Conservation (phyloP, 2,797 vertebrate species). For the Tragelaphus oryx region DNA sequence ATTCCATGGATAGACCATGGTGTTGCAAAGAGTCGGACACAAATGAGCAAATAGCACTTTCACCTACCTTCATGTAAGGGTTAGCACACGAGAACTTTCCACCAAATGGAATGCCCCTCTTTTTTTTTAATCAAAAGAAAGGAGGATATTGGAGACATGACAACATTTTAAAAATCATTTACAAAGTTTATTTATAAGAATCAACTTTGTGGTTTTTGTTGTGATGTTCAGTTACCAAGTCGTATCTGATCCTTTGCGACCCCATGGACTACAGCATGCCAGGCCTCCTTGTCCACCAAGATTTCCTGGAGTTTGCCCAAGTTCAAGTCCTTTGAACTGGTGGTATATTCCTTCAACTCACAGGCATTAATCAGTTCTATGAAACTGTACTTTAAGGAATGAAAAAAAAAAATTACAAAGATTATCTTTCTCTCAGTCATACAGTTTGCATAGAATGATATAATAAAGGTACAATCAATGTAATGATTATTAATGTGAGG, state of each 20-base stretch:
- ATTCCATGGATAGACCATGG: neutral
- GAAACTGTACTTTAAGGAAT: neutral
- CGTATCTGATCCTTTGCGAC: rapidly evolving
- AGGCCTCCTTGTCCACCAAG: neutral
- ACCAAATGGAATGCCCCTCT: rapidly evolving
- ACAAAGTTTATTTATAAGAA: neutral
- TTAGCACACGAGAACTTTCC: neutral
- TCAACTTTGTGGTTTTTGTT: neutral
- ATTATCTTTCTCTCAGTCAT: neutral
- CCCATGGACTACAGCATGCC: neutral
- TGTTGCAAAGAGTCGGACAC: neutral
- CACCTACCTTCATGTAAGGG: neutral
- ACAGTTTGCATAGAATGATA: neutral
- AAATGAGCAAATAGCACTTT: neutral
- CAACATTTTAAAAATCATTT: neutral
- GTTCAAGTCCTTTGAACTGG: neutral
- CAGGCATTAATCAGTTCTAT: neutral
- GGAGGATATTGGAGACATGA: neutral
- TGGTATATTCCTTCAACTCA: neutral
- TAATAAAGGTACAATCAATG: neutral
- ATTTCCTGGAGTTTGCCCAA: neutral
- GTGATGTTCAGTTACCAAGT: neutral
- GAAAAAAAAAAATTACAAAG: neutral
- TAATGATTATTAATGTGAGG: neutral
- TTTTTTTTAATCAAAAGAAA: neutral